These are phyloP conservation scores for Drosophila sp. DNA, from an alignment of 1,140 invertebrate species.

Conservation along the genomic window DNA sequence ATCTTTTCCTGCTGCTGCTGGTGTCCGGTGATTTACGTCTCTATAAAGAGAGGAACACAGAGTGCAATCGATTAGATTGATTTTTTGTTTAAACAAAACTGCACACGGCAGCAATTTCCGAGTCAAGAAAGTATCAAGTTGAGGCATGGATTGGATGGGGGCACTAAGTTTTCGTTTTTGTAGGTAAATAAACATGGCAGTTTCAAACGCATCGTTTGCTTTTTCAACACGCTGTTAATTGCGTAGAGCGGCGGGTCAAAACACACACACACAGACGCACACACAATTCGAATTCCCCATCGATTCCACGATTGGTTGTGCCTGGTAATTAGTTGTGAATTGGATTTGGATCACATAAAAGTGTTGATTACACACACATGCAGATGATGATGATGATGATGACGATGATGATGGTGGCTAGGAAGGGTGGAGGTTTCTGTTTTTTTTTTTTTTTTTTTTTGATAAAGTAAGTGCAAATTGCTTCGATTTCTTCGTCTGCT, in stretches of 20 bases:
- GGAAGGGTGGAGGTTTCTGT: neutral
- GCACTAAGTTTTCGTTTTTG: slow-evolving; percentile 4
- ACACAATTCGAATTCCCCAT: slow-evolving; percentile 35
- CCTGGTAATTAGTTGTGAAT: slow-evolving; percentile 79
- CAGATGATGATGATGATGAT: slow-evolving; percentile 14
- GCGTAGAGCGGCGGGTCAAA: slow-evolving; percentile 26
- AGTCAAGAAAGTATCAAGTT: slow-evolving; percentile 16
- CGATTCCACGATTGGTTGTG: slow-evolving; percentile 38
- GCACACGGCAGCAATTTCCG: slow-evolving; percentile 19
- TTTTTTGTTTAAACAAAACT: slow-evolving; percentile 56
- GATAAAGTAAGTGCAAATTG: slow-evolving; percentile 52
- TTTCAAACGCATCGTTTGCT: slow-evolving; percentile 40
- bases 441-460: slow-evolving; percentile 1
- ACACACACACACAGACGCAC: slow-evolving; percentile 15
- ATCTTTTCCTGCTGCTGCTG: neutral
- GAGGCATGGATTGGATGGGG: too few species aligned
- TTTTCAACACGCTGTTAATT: slow-evolving; percentile 51
- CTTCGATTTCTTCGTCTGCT: slow-evolving; percentile 38
- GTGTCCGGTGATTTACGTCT: slow-evolving; percentile 60
- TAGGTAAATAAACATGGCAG: slow-evolving; percentile 38
- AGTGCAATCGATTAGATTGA: slow-evolving; percentile 64
- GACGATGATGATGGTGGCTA: slow-evolving; percentile 8
- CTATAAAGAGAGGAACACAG: slow-evolving; percentile 36
- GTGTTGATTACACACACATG: slow-evolving; percentile 71
- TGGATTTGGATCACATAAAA: slow-evolving; percentile 81